Conservation (phyloP, 2,797 vertebrate genomes). For the Neosalanx taihuensis region DNA sequence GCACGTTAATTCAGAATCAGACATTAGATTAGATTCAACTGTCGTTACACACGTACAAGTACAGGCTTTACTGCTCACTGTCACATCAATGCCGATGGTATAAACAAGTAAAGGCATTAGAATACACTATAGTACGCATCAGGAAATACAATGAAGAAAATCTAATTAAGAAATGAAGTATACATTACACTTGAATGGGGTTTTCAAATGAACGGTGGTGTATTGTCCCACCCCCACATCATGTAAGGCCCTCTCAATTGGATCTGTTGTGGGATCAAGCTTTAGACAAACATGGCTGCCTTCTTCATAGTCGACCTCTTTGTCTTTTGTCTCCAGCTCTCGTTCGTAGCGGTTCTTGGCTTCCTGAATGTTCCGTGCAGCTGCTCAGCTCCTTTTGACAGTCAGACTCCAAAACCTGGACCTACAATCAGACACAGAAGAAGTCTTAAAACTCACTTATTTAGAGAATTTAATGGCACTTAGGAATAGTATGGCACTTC, state of each 20-base stretch:
- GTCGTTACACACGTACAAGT: too few relatives aligned
- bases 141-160: too few relatives aligned
- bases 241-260: background rate
- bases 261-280: background rate
- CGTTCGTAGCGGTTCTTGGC: conserved; percentile 1
- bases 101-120: too few relatives aligned
- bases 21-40: too few relatives aligned
- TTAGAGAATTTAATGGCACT: background rate
- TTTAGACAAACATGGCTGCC: background rate
- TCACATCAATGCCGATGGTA: too few relatives aligned
- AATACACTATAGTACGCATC: too few relatives aligned
- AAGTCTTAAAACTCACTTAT: background rate
- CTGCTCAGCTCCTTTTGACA: conserved; percentile 28
- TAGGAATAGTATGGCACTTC: too few relatives aligned
- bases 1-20: too few relatives aligned
- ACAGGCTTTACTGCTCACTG: too few relatives aligned
- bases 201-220: background rate
- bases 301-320: background rate
- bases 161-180: too few relatives aligned
- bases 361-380: conserved; percentile 13
- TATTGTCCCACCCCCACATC: background rate
- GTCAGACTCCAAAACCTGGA: conserved; percentile 15
- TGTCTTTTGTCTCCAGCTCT: background rate
- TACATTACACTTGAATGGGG: too few relatives aligned
- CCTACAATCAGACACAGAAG: conserved; percentile 1